Base-by-base conservation (phyloP, 2,113 vertebrate genomes). In the Lichenostomus cassidix region DNA sequence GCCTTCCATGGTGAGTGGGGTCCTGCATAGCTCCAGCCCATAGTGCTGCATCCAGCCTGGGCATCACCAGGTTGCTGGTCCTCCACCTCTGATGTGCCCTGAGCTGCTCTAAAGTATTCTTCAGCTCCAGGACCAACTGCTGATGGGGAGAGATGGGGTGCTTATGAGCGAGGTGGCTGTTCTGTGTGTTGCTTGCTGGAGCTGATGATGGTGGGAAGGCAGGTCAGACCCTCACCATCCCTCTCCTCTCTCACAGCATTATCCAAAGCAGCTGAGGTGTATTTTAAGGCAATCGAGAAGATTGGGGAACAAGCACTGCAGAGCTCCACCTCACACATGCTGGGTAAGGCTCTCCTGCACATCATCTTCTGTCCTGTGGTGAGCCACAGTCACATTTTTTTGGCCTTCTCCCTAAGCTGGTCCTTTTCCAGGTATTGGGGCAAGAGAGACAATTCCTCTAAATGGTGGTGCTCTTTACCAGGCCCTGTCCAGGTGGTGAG, bases 211-310 rank as follows among this genome's bases (percentile, higher is more conserved):
- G 28, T 70, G 69, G 29, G 44, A 73, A 73, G 47, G 23, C 37
- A 29, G 23, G 10, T 44, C 13, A 10, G 49, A 41, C 15, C 39
- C 22, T 90, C 37, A 92, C 33, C 18, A 53, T 31, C 3, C 9
- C 20, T 39, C 35, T 53, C 31, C 7, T 85, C 59, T 63, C 67
- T 47, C 29, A 18, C 96, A 99, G 99, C 98, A 12, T 96, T 99
- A 62, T 98, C 98, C 5, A 95, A 96, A 49, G 98, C 98, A 0
- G 98, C 99, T 13, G 99, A 99, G 70, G 97, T 98, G 29, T 99
- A 99, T 95, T 99, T 99, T 96, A 98, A 87, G 7, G 98, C 98
- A 4, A 98, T 99, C 6, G 98, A 98, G 94, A 98, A 98, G 98
- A 98, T 99, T 8, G 99, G 98, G 65, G 98, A 99, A 89, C 98